These are phyloP conservation scores for Struthidea cinerea DNA, from an alignment of 2,113 vertebrate genomes.

Conservation along the genomic window DNA sequence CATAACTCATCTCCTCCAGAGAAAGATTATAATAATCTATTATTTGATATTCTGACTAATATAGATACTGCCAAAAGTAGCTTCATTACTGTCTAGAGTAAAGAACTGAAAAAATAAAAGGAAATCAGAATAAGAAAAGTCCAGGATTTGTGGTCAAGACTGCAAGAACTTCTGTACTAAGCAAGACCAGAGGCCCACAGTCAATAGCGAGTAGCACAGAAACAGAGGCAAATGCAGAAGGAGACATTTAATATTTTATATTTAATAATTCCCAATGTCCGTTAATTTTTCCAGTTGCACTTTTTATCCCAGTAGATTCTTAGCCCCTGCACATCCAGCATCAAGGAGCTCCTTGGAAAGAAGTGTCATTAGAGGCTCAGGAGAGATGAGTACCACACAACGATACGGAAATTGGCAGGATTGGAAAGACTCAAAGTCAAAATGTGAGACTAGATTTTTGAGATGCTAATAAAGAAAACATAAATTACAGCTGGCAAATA, in stretches of 20 bases:
- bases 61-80: not conserved
- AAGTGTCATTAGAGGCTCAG: not conserved
- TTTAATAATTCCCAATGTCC: not conserved
- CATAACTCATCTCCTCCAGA: not conserved
- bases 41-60: not conserved
- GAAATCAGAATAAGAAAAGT: not conserved
- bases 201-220: not conserved
- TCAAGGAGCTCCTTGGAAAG: not conserved
- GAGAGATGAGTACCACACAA: not conserved
- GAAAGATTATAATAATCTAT: not conserved
- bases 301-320: not conserved
- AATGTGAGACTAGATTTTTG: not conserved
- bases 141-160: not conserved
- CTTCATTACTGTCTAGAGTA: not conserved
- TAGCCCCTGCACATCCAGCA: not conserved
- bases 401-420: not conserved
- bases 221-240: not conserved
- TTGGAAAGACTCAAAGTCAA: not conserved
- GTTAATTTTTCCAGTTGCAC: not conserved
- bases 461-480: not conserved
- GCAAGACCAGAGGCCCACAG: not conserved
- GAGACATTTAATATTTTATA: not conserved
- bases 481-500: not conserved
- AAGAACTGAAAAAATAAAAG: not conserved
- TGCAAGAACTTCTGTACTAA: not conserved